Percentiles rank a stretch among this genome's conserved stretches.
Evolutionary conservation across 2,888 invertebrate species (phyloP).

Genomic region (Ormyrus labotus): DNA sequence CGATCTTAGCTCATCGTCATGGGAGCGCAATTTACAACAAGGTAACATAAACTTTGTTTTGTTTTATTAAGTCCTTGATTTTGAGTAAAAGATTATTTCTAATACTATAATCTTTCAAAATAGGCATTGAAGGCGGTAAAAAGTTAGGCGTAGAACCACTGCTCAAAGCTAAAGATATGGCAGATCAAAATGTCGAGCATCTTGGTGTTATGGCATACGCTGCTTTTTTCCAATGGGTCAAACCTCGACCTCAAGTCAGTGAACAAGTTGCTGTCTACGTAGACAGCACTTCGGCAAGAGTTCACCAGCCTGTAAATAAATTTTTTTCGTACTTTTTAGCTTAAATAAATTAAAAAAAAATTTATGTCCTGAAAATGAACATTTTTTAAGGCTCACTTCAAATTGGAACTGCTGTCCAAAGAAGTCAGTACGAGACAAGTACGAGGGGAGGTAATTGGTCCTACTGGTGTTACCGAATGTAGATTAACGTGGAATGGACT

Average conservation of each 20-base stretch:
- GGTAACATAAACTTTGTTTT: conserved; percentile 75
- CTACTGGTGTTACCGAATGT: conserved; percentile 82
- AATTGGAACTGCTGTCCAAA: conserved; percentile 83
- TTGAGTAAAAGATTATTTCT: neutral
- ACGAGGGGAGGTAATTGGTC: conserved; percentile 86
- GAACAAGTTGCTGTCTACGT: conserved; percentile 88
- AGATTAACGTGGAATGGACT: conserved; percentile 74
- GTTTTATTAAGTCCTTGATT: neutral
- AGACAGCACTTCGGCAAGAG: conserved; percentile 89
- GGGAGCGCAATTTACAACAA: conserved; percentile 88
- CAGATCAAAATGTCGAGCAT: conserved; percentile 95
- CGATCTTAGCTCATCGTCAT: conserved; percentile 85
- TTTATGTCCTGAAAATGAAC: neutral
- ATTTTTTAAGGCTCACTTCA: conserved; percentile 83
- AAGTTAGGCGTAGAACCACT: conserved; percentile 91
- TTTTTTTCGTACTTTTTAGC: neutral
- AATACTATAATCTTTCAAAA: conserved; percentile 23
- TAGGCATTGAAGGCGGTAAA: conserved; percentile 80
- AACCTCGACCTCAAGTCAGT: conserved; percentile 88
- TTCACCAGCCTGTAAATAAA: conserved; percentile 87
- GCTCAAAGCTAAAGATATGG: conserved; percentile 94
- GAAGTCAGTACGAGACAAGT: conserved; percentile 86
- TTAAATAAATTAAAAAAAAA: neutral
- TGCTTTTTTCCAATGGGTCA: conserved; percentile 92
- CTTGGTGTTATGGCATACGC: conserved; percentile 98